Conservation (phyloP, 2,888 invertebrate species). For the Erebia aethiops region DNA sequence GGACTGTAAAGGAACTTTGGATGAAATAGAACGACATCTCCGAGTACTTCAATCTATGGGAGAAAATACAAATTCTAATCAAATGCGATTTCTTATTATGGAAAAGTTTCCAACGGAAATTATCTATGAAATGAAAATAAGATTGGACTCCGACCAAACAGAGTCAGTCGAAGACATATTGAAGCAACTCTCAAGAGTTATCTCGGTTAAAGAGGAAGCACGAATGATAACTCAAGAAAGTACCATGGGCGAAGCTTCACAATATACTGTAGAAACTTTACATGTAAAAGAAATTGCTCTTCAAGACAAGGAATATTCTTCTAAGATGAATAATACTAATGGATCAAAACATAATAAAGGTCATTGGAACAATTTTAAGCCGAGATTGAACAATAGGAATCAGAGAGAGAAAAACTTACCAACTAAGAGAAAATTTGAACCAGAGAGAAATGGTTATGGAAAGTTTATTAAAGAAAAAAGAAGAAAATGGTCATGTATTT, state of each 20-base stretch:
- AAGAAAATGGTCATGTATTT: no score
- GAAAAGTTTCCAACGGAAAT: slow-evolving; percentile 36
- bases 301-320: not conserved
- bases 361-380: not conserved
- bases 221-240: slow-evolving; percentile 18
- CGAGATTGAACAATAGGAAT: not conserved
- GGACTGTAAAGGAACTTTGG: slow-evolving; percentile 41
- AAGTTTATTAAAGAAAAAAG: not conserved
- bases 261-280: slow-evolving; percentile 25
- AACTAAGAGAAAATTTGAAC: slow-evolving; percentile 4
- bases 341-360: not conserved
- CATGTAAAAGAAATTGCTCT: slow-evolving; percentile 4
- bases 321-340: slow-evolving; percentile 4
- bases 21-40: slow-evolving; percentile 39
- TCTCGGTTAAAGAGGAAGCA: slow-evolving; percentile 29
- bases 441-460: slow-evolving; percentile 3
- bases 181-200: no score
- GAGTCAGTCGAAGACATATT: slow-evolving; percentile 22
- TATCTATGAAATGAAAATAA: slow-evolving; percentile 36
- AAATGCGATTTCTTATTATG: slow-evolving; percentile 23
- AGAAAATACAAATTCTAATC: slow-evolving; percentile 39
- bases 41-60: slow-evolving; percentile 42
- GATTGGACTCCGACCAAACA: slow-evolving; percentile 20
- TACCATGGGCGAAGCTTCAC: not conserved
- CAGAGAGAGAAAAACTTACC: not conserved